Conservation (phyloP, 2,113 vertebrate genomes). For the Solea senegalensis region DNA sequence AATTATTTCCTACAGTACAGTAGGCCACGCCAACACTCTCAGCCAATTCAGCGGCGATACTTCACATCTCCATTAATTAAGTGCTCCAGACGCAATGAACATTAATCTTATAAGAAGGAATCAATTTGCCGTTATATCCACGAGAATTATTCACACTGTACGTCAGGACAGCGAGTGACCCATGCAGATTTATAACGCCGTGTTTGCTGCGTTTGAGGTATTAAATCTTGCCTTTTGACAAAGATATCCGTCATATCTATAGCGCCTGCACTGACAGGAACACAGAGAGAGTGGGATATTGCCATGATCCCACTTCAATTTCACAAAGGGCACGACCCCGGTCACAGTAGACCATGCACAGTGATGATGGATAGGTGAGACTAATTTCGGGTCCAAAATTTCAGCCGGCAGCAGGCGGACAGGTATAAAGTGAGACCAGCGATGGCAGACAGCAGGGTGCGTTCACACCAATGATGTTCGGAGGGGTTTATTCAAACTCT, state of each 20-base stretch:
- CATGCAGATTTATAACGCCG: conserved; percentile 46
- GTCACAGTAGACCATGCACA: conserved; percentile 47
- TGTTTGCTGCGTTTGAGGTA: conserved; percentile 46
- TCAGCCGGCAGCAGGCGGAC: conserved; percentile 38
- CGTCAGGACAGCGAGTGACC: conserved; percentile 34
- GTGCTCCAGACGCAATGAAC: conserved; percentile 29
- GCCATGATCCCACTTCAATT: conserved; percentile 76
- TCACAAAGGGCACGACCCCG: conserved; percentile 64
- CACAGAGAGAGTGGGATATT: conserved; percentile 63
- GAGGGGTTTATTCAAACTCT: conserved; percentile 29
- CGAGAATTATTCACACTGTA: conserved; percentile 32
- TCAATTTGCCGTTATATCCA: conserved; percentile 21
- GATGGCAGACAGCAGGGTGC: background rate
- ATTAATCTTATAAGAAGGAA: conserved; percentile 46
- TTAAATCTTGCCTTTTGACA: conserved; percentile 67
- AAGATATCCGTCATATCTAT: conserved; percentile 71
- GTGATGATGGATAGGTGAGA: conserved; percentile 65
- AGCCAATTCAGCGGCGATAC: conserved; percentile 19
- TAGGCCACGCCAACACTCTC: background rate
- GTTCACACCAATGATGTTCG: conserved; percentile 34
- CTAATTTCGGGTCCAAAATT: conserved; percentile 64
- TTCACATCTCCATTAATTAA: conserved; percentile 39
- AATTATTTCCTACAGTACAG: background rate
- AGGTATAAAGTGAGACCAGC: conserved; percentile 23
- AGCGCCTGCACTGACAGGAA: conserved; percentile 52